These are phyloP conservation scores for Lepus townsendii DNA, from an alignment of 2,797 vertebrate genomes.

Conservation along the genomic window DNA sequence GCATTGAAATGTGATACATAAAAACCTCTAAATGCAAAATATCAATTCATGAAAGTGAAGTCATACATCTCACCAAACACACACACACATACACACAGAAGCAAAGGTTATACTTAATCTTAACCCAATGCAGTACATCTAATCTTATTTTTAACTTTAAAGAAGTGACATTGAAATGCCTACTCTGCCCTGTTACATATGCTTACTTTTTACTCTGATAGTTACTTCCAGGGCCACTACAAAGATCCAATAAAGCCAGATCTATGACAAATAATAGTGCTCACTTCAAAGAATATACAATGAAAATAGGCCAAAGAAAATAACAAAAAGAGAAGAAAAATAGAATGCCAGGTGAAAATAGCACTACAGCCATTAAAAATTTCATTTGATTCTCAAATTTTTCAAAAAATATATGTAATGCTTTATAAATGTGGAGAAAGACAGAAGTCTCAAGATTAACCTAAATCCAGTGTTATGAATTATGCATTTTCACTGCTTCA, in stretches of 20 bases:
- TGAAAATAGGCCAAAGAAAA: neutral
- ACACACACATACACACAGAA: neutral
- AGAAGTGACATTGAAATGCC: neutral
- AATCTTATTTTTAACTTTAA: neutral
- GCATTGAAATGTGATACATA: neutral
- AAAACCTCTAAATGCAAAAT: neutral
- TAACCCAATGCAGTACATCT: neutral
- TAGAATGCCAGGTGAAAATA: neutral
- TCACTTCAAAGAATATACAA: neutral
- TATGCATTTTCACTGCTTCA: neutral
- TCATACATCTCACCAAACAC: neutral
- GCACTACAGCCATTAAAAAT: no score
- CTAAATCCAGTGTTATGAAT: neutral
- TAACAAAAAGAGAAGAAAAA: neutral
- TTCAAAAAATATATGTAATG: neutral
- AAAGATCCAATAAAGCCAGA: neutral
- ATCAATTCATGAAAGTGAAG: neutral
- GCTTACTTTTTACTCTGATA: neutral
- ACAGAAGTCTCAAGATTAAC: neutral
- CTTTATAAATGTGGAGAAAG: neutral
- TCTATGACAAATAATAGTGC: neutral
- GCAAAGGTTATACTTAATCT: neutral
- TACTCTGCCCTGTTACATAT: accelerated
- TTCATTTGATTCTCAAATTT: neutral
- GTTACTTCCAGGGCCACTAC: neutral